Evolutionary conservation across 30 jellyfish, hydroid and myxozoan genomes (phyloP), one percentile per base, ranked within the genome.

Genomic region (Turritopsis dohrnii): DNA sequence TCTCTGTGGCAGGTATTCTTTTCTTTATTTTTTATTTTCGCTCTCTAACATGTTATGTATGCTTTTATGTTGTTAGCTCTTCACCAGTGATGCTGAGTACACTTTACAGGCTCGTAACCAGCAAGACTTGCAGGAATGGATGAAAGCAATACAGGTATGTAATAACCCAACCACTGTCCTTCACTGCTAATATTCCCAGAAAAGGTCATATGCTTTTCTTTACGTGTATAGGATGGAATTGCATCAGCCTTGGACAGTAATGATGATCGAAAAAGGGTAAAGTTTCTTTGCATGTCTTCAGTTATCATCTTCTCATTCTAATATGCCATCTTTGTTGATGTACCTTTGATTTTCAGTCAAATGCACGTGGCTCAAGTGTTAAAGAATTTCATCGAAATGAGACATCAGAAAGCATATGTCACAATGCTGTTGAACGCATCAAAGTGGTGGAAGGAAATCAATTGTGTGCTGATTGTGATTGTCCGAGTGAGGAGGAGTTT

Each of bases 401-500:
- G 30, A 82, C 28, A 24, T 30, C 23, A 71, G 29, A 69, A 85
- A 66, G 21, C 18, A n/a, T 28, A 26, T 69, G 86, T 65, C 52
- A 52, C n/a, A 52, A 93, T 82, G 96, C 98, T 65, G 93, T 89
- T 0, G 94, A 83, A 20, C 95, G 98, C 75, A 82, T 93, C 54
- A 84, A 89, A 41, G 94, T 90, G 1, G 94, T 93, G 0, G 94
- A 93, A 13, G 98, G 98, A 41, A 93, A 93, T 81, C 71, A 76
- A 52, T 29, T 79, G 29, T 93, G 98, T 52, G 92, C 98, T 22
- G 98, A 93, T 79, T 93, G 98, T 91, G 80, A 86, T 26, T 93
- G 95, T 1, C 98, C 98, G 60, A 76, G 98, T 93, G 81, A 88
- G 96, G n/a, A n/a, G n/a, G n/a, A n/a, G n/a, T n/a, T n/a, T n/a